phyloP scores from a whole-genome alignment of 2,888 invertebrate species.

The Drosophila mimetica region DNA sequence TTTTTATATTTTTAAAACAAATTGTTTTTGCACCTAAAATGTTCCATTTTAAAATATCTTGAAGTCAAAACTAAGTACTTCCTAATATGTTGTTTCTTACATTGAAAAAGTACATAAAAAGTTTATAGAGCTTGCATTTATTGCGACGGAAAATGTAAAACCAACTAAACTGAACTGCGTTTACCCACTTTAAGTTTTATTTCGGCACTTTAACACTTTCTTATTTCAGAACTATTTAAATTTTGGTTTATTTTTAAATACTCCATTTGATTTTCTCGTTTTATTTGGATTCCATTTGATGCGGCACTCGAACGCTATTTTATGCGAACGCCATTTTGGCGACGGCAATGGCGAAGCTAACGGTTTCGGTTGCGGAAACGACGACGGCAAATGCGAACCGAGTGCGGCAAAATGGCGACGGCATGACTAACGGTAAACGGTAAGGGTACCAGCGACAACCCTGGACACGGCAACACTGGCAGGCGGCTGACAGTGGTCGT shows the following conservation, averaged over 20 bases:
- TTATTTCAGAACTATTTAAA: conserved; percentile 4
- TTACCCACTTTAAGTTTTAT: not conserved
- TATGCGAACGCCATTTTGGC: conserved; percentile 61
- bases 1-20: too few species aligned
- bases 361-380: conserved; percentile 8
- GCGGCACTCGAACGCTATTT: conserved; percentile 8
- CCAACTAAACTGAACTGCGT: not conserved
- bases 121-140: not conserved
- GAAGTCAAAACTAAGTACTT: too few species aligned
- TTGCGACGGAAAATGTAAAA: not conserved
- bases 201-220: conserved; percentile 9
- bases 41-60: too few species aligned
- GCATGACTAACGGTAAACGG: conserved; percentile 47
- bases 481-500: conserved; percentile 44
- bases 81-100: not conserved
- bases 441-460: conserved; percentile 37
- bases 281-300: conserved; percentile 9
- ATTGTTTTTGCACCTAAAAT: too few species aligned
- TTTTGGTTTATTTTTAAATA: not conserved
- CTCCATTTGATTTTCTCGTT: not conserved
- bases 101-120: not conserved
- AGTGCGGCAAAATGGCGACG: conserved; percentile 71
- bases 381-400: conserved; percentile 62
- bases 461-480: conserved; percentile 64
- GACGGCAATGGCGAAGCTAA: conserved; percentile 23